Conservation (phyloP, 2,888 invertebrate genomes). For the Sphaeridia pumilis region DNA sequence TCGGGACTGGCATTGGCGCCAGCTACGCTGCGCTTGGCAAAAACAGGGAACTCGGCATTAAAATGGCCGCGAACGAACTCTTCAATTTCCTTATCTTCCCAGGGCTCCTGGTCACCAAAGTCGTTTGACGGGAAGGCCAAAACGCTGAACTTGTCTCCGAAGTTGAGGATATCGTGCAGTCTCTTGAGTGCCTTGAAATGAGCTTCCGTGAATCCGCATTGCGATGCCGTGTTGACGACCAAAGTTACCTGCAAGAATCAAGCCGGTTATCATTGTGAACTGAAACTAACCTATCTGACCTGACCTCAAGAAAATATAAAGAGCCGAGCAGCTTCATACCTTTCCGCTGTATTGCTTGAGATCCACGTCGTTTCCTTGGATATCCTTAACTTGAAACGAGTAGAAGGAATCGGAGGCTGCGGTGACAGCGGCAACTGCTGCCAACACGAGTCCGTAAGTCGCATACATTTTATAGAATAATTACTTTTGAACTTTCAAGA, state of each 20-base stretch:
- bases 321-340: conserved; percentile 21
- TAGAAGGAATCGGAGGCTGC: conserved; percentile 27
- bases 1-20: conserved; percentile 39
- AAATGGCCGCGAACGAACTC: conserved; percentile 38
- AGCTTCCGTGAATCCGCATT: conserved; percentile 44
- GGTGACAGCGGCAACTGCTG: not conserved
- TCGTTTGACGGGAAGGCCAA: conserved; percentile 38
- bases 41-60: conserved; percentile 42
- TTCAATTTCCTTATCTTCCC: conserved; percentile 39
- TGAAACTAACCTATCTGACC: too few species aligned
- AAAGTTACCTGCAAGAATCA: conserved; percentile 39
- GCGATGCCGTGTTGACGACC: conserved; percentile 46
- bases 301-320: too few species aligned
- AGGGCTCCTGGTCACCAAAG: conserved; percentile 46
- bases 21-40: conserved; percentile 42
- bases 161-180: conserved; percentile 40
- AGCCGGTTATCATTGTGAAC: not conserved
- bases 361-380: conserved; percentile 33
- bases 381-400: conserved; percentile 33
- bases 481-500: too few species aligned
- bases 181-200: conserved; percentile 42
- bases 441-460: not conserved
- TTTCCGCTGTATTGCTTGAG: conserved; percentile 32
- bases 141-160: conserved; percentile 40
- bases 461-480: not conserved